These are phyloP conservation scores for Lithophane socia DNA, from an alignment of 2,888 invertebrate species.

Conservation along the genomic window DNA sequence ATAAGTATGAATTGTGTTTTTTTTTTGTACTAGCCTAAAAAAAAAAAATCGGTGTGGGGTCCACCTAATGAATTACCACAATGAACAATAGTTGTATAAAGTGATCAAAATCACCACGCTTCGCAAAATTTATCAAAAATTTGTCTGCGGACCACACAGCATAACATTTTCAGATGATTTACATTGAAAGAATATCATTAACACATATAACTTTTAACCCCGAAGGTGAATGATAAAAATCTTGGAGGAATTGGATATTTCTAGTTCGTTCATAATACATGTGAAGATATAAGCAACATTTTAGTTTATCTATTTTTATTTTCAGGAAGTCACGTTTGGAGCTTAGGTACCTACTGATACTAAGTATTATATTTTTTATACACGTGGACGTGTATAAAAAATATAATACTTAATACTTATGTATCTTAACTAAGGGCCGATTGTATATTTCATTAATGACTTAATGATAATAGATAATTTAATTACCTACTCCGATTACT, in stretches of 20 bases:
- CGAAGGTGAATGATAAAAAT: slow-evolving; percentile 38
- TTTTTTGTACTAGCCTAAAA: not conserved
- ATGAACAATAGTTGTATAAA: not conserved
- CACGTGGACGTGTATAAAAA: too few relatives aligned
- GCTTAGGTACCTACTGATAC: slow-evolving; percentile 7
- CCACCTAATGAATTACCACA: not conserved
- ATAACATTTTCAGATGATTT: not conserved
- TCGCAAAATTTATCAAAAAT: not conserved
- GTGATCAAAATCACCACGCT: not conserved
- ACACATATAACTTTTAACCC: slow-evolving; percentile 19
- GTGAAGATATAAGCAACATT: slow-evolving; percentile 3
- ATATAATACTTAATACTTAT: too few relatives aligned
- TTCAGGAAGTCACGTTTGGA: slow-evolving; percentile 43
- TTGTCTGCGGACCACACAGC: not conserved
- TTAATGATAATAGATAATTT: not conserved
- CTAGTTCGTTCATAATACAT: not conserved
- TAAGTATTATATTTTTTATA: not conserved
- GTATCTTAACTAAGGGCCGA: not conserved
- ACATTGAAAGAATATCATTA: slow-evolving; percentile 13
- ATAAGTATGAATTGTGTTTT: not conserved
- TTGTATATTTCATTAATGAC: not conserved
- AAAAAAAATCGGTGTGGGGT: too few relatives aligned
- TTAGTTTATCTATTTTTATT: slow-evolving; percentile 17
- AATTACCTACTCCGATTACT: slow-evolving; percentile 4
- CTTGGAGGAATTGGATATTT: slow-evolving; percentile 33